Base-by-base conservation (phyloP, 2,113 vertebrate genomes). In the Lichenostomus cassidix region DNA sequence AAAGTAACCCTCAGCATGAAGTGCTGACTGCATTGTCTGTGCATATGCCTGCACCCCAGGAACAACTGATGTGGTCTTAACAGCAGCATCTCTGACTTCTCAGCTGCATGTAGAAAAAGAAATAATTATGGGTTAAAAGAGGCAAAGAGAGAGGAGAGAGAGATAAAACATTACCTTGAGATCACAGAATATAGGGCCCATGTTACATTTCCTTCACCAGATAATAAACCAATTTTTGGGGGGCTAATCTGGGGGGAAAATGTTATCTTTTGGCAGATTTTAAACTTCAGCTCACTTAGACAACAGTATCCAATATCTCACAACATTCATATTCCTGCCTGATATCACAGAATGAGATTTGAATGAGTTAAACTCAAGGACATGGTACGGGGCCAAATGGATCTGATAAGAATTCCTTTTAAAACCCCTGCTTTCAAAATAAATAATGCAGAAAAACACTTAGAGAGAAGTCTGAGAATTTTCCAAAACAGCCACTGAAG, bases 371-470 rank as follows among this genome's bases (percentile, higher is more conserved):
- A 80, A 64, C 29, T 80, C 20, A 20, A 63, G 17, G 41, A 65
- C 1, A 83, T 14, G 4, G 5, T 44, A 74, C 12, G 5, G 41
- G 25, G 13, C 49, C 60, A 92, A 94, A 91, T 65, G n/a, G 52
- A 23, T 81, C 83, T 84, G 59, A 37, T 74, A 97, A 92, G 50
- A 95, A 79, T 92, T 94, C 33, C 25, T 63, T 94, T 89, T 91
- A 75, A 95, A 95, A 82, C 23, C 29, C 70, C 27, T 90, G 63
- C 79, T 94, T 94, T 74, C 60, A 92, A 95, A 94, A 92, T 92
- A 96, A 88, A 95, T 86, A 95, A 95, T 80, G 80, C 79, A 97
- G 80, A 70, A 95, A 97, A 96, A 82, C 82, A 94, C 90, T 95
- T 73, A 91, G 63, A 73, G 77, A 94, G n/a, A 83, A 90, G 25